phyloP scores from a whole-genome alignment of 2,113 vertebrate genomes.

The Apaloderma vittatum region DNA sequence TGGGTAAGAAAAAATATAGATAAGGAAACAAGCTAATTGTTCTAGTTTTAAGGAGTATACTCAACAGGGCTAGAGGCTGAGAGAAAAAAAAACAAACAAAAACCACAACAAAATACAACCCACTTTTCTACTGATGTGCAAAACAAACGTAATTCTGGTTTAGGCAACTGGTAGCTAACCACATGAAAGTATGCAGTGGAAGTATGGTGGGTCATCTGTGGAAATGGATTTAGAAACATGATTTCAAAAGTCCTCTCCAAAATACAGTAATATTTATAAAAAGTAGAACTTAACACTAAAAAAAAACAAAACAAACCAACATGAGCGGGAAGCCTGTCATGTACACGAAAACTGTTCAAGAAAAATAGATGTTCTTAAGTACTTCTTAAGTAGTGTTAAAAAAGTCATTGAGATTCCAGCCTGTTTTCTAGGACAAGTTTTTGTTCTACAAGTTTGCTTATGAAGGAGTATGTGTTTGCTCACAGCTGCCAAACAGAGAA shows the following conservation, averaged over 20 bases:
- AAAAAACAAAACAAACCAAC: accelerated
- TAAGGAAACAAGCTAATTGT: not conserved
- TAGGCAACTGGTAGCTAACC: not conserved
- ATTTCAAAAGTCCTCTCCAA: not conserved
- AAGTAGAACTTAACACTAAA: not conserved
- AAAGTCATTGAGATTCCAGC: not conserved
- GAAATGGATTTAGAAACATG: not conserved
- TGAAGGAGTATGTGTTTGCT: not conserved
- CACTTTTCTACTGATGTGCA: not conserved
- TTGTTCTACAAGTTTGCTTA: not conserved
- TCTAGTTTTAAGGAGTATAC: not conserved
- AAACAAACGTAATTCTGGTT: not conserved
- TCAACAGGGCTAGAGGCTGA: not conserved
- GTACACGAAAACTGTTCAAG: not conserved
- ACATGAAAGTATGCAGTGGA: not conserved
- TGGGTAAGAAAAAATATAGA: not conserved
- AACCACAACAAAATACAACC: too few species aligned
- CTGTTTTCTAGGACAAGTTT: not conserved
- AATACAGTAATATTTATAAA: not conserved
- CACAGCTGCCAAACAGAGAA: not conserved
- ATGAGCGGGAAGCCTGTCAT: not conserved
- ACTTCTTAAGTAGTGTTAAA: not conserved
- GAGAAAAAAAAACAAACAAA: too few species aligned
- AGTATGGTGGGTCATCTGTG: not conserved
- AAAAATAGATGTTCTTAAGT: not conserved